Percentiles rank a stretch among this genome's conserved stretches.
These are phyloP conservation scores for Heliconius erato DNA, from an alignment of 2,888 invertebrate species.

Conservation along the genomic window DNA sequence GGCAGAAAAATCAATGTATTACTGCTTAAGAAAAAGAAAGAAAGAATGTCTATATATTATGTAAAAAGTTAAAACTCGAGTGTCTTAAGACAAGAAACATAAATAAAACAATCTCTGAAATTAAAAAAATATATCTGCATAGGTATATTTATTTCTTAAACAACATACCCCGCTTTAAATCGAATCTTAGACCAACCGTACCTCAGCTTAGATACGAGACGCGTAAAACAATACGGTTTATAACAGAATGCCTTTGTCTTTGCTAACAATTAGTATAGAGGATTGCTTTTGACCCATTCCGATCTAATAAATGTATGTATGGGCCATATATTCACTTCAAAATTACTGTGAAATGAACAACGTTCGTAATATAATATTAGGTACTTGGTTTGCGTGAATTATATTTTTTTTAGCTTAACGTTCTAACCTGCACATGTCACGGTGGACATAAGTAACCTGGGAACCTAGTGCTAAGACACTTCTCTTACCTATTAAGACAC, in stretches of 20 bases:
- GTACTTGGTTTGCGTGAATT: no score
- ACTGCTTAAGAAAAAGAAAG: no score
- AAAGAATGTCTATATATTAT: no score
- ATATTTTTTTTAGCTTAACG: no score
- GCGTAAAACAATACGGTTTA: constrained; percentile 77
- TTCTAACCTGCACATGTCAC: no score
- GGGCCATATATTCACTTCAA: constrained; percentile 30
- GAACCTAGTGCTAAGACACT: no score
- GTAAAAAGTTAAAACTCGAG: no score
- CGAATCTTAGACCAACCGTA: constrained; percentile 49
- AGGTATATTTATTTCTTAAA: not conserved
- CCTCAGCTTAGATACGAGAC: constrained; percentile 54
- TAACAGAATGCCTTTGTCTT: constrained; percentile 69
- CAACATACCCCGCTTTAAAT: not conserved
- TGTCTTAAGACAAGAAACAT: no score
- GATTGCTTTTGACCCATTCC: constrained; percentile 69
- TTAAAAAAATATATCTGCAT: not conserved
- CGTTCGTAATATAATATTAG: not conserved
- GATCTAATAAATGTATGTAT: constrained; percentile 58
- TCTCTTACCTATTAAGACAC: no score
- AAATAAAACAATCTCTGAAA: no score
- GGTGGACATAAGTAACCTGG: no score
- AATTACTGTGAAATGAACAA: constrained; percentile 20
- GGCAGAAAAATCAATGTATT: no score
- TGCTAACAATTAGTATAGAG: constrained; percentile 71